Base-by-base conservation (phyloP, 2,888 invertebrate genomes). In the Acrobasis consociella region DNA sequence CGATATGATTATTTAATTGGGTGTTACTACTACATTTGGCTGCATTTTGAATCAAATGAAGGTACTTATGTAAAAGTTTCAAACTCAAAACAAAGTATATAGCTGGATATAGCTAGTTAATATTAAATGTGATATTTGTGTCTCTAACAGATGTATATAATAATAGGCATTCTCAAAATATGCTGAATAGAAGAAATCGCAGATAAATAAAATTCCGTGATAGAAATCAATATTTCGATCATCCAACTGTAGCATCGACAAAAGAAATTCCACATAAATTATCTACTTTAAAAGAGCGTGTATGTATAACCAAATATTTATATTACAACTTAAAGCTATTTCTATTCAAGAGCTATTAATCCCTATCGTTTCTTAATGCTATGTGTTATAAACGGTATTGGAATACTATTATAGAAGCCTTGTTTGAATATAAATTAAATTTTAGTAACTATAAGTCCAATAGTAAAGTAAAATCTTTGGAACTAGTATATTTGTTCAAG, bases 311-410 rank as follows among this genome's bases (percentile, higher is more conserved):
- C 72, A 74, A 82, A 82, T 80, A 80, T 78, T 78, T 77, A 76
- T 74, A 67, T 73, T 74, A 74, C 75, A 80, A 79, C 76, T 79
- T 68, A 74, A 75, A 71, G 81, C 80, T 70, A 87, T 88, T 87
- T 69, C 80, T 85, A 89, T 87, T 87, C 87, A 81, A 68, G 72
- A 82, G 76, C 85, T 80, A 84, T 86, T 83, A 83, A 80, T 79
- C 70, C 72, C 73, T 74, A 78, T 78, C 72, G 75, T 80, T 81
- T 79, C 76, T 80, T 73, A 83, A 78, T 76, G 70, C 73, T 73
- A 73, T 66, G 67, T 68, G 73, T 74, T 74, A 80, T 73, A 77
- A 78, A 77, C 75, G 72, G 71, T 79, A 76, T 80, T 81, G 75
- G 78, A 74, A 81, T 81, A 75, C 66, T 74, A 69, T 82, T 85